Evolutionary conservation across 2,797 vertebrate genomes (phyloP).

Genomic region (Brachymystax lenok): DNA sequence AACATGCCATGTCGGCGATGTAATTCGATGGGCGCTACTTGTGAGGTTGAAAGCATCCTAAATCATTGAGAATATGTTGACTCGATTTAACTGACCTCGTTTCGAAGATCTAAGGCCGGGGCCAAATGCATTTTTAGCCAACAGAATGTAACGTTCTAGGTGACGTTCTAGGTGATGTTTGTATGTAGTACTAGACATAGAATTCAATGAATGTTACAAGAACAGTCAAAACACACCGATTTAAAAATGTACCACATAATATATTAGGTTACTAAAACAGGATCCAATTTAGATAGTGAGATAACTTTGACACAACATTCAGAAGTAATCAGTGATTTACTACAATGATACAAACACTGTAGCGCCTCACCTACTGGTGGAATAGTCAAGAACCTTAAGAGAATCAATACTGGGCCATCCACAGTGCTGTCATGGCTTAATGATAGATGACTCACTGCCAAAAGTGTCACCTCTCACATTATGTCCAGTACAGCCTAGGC

Average conservation of each 20-base stretch:
- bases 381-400: background rate
- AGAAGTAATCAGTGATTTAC: background rate
- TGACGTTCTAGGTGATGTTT: constrained; percentile 13
- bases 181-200: background rate
- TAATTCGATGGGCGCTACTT: background rate
- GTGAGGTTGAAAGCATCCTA: background rate
- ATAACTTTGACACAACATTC: background rate
- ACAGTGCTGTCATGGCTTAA: background rate
- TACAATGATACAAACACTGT: background rate
- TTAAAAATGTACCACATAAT: background rate
- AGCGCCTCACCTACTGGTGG: background rate
- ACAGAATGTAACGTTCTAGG: background rate
- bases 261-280: background rate
- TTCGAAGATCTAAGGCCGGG: background rate
- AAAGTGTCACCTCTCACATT: constrained; percentile 32
- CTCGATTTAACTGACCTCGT: constrained; percentile 8
- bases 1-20: background rate
- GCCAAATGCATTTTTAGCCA: constrained; percentile 11
- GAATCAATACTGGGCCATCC: background rate
- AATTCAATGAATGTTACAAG: background rate
- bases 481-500: constrained; percentile 3
- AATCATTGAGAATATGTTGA: constrained; percentile 28
- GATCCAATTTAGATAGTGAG: constrained; percentile 1
- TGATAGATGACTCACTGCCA: constrained; percentile 4
- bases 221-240: background rate